Percentiles rank a stretch among this genome's conserved stretches.
phyloP scores from a whole-genome alignment of 2,797 vertebrate genomes.

The Onychomys arenicola region DNA sequence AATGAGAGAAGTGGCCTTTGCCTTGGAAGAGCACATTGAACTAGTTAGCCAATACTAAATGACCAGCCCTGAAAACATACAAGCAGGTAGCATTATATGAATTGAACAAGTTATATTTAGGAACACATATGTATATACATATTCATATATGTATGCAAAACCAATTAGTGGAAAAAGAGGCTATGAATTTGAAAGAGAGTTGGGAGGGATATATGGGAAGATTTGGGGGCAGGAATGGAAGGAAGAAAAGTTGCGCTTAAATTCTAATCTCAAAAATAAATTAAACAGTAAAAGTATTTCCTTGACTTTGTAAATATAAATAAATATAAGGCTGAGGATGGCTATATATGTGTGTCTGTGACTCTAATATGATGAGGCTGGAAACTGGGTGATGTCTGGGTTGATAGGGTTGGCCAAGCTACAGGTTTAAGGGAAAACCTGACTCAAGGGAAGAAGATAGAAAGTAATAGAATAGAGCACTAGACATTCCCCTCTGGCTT shows the following conservation, averaged over 20 bases:
- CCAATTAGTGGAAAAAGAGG: background rate
- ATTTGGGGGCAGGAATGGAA: background rate
- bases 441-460: background rate
- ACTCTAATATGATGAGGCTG: rapidly evolving
- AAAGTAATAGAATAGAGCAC: background rate
- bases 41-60: background rate
- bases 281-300: background rate
- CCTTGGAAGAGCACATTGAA: background rate
- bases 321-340: background rate
- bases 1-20: background rate
- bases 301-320: background rate
- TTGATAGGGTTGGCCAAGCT: background rate
- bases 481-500: background rate
- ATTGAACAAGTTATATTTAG: background rate
- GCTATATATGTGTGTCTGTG: background rate
- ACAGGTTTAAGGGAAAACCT: background rate
- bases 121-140: background rate
- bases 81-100: background rate
- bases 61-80: background rate
- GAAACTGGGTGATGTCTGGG: background rate
- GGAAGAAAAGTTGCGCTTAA: background rate
- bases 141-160: background rate
- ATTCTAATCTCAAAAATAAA: background rate
- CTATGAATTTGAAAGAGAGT: background rate
- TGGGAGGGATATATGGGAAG: background rate